Evolutionary conservation across 1,140 invertebrate species (phyloP).

Genomic region (Achatina immaculata): DNA sequence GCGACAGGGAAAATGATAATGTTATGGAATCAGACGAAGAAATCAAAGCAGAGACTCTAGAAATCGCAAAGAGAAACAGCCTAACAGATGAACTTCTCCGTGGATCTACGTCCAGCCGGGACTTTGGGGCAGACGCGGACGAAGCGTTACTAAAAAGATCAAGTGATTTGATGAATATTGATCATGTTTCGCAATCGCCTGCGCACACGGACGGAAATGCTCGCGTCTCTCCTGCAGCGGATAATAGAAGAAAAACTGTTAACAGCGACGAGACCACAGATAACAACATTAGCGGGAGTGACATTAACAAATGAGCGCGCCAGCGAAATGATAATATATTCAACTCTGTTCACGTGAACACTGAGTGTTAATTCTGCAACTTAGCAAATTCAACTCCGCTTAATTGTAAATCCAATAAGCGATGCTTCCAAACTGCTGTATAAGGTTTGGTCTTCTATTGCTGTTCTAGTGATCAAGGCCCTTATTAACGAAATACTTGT

Average conservation of each 20-base stretch:
- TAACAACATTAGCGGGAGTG: neutral
- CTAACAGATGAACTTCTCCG: neutral
- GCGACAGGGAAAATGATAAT: neutral
- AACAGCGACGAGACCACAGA: neutral
- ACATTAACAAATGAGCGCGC: neutral
- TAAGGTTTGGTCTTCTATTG: too few relatives aligned
- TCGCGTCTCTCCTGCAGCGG: too few relatives aligned
- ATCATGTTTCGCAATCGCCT: neutral
- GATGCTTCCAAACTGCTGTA: too few relatives aligned
- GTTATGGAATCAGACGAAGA: slow-evolving; percentile 25
- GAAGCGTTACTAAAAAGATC: neutral
- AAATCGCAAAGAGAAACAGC: neutral
- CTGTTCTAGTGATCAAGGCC: too few relatives aligned
- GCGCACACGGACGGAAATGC: too few relatives aligned
- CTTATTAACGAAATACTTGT: too few relatives aligned
- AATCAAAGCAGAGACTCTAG: slow-evolving; percentile 12
- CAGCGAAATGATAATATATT: neutral
- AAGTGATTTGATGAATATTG: slow-evolving; percentile 2
- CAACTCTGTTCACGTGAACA: neutral
- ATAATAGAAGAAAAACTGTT: neutral
- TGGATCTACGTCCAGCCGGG: neutral
- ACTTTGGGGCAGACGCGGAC: neutral
- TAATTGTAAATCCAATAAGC: too few relatives aligned
- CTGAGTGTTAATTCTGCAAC: neutral
- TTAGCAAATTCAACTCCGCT: too few relatives aligned